Evolutionary conservation across 1,140 invertebrate species (phyloP), one percentile per base, ranked within the genome.

Genomic region (Brachionus koreanus): DNA sequence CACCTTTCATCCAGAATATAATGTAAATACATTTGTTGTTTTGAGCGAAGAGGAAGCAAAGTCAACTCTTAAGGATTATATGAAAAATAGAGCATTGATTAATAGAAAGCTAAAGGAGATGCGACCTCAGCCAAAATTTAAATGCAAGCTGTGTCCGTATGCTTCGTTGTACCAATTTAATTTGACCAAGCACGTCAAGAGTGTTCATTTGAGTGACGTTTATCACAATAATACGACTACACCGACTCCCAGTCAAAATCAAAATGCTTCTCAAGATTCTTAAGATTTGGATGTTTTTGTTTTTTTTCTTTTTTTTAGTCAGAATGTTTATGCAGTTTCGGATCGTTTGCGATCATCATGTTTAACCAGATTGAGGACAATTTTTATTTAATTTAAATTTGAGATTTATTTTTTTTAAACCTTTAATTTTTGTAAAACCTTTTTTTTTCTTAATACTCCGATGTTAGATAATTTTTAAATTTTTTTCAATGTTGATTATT

Each of bases 1-100:
- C 33, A 79, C 76, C 13, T 79, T 79, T 65, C 76, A 79, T 65
- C 76, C 76, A 37, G 76, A 79, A 61, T 79, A 61, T 61, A 79
- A 79, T 79, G 76, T 79, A 79, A 79, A 79, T 79, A 79, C 76
- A 79, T 79, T 79, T 79, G 76, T 79, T 57, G 76, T 79, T 61
- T 35, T 79, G 23, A 79, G 76, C 16, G 76, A 79, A 43, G 76
- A 79, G 33, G 76, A 79, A 29, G 76, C 76, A 13, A 79, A 79
- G 39, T 79, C 76, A 2, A 79, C 76, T 12, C 49, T 79, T 5
- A 79, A 79, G 33, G 76, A 79, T 42, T 79, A 79, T 12, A 79
- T 79, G 76, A 79, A 79, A 61, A 79, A 79, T 37, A 35, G 76
- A 16, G 76, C 76, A 9, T 25, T 79, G 25, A 79, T 79, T 16